Base-by-base conservation (phyloP, 1,140 invertebrate species). In the Pogonus chalceus region DNA sequence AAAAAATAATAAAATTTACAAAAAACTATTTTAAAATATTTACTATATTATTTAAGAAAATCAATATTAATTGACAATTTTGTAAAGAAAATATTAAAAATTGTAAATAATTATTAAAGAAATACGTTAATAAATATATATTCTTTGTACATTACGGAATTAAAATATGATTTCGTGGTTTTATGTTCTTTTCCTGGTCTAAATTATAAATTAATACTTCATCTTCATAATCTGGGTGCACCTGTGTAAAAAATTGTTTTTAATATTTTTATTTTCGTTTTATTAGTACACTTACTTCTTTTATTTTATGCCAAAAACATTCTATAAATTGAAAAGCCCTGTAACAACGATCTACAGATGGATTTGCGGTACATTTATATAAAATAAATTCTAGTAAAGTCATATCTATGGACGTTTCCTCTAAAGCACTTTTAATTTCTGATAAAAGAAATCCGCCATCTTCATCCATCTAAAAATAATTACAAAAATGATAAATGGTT, bases 251-350 rank as follows among this genome's bases (percentile, higher is more conserved):
- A n/a, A n/a, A n/a, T n/a, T n/a, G n/a, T n/a, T n/a, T 43, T 43
- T 43, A 43, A 43, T 7, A 31, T 31, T 4, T 7, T 7, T 31
- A 14, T 14, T 31, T 4, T 31, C 4, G 14, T 31, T 31, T 14
- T 4, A 31, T 31, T 7, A 7, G 26, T 4, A 7, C 4, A 4
- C 18, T 12, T 43, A 43, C 37, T 4, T 43, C 37, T 43, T 43
- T 43, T 10, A 43, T 16, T 43, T 43, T 43, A 12, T 43, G 37
- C 37, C 37, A 43, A 43, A 43, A 43, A 43, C 37, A 43, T 43
- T 43, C 37, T 12, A 16, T 43, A 18, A 43, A 43, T 43, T 43
- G 37, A 43, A 43, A 43, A 9, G 37, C 37, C 18, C 37, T 43
- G 9, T 43, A 16, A 18, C 37, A 43, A 18, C 37, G 37, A 43